Evolutionary conservation across 2,113 vertebrate species (phyloP).

Genomic region (Tyrannus savana): DNA sequence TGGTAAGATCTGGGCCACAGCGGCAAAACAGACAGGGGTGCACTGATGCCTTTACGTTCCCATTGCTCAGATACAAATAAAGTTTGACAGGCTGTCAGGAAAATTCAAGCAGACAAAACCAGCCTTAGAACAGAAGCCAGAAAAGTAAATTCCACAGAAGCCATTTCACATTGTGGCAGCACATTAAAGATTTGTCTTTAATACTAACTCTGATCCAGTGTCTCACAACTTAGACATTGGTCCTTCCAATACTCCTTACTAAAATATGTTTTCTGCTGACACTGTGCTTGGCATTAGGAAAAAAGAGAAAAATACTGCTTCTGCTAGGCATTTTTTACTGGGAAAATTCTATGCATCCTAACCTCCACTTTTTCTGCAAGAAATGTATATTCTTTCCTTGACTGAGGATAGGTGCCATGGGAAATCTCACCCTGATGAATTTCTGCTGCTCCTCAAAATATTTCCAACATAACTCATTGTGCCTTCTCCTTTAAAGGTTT

Average conservation of each 20-base stretch:
- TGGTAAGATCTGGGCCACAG: neutral
- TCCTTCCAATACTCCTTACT: neutral
- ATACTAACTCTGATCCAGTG: neutral
- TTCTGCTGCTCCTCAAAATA: neutral
- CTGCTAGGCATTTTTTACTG: neutral
- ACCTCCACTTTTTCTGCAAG: neutral
- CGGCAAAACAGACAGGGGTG: conserved; percentile 2
- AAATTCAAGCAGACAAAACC: neutral
- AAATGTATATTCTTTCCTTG: neutral
- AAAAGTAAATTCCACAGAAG: neutral
- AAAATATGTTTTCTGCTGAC: neutral
- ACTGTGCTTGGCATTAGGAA: neutral
- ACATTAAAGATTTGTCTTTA: conserved; percentile 4
- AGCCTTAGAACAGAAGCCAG: conserved; percentile 8
- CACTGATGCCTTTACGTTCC: neutral
- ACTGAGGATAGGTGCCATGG: neutral
- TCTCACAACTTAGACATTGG: neutral
- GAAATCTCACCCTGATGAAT: neutral
- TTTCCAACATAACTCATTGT: neutral
- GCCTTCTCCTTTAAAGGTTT: neutral
- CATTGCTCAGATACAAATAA: neutral
- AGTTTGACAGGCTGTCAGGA: neutral
- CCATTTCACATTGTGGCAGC: neutral
- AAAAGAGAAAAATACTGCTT: neutral
- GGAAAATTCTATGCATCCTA: neutral